Evolutionary conservation across 2,113 vertebrate genomes (phyloP).

Genomic region (Dicrurus megarhynchus): DNA sequence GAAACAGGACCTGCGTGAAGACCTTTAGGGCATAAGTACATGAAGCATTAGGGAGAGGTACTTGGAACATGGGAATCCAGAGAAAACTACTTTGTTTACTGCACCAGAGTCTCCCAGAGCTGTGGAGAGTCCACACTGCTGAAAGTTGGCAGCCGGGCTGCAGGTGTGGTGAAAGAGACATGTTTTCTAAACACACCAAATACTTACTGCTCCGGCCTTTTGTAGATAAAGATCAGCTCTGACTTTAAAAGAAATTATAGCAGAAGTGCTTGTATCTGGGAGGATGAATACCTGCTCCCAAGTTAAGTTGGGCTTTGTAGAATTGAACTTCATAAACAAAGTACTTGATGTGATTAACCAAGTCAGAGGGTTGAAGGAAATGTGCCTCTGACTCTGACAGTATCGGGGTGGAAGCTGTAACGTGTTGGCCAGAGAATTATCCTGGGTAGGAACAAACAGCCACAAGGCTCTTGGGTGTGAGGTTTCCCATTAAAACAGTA

Average conservation of each 20-base stretch:
- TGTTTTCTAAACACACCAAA: constrained; percentile 49
- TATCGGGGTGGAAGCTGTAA: constrained; percentile 39
- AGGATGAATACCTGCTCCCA: constrained; percentile 33
- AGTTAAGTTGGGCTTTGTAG: constrained; percentile 10
- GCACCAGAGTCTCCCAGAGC: neutral
- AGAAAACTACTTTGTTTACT: constrained; percentile 7
- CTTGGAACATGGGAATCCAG: neutral
- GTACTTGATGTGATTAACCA: constrained; percentile 21
- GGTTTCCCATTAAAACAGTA: neutral
- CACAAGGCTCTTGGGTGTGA: constrained; percentile 31
- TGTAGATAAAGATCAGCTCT: constrained; percentile 60
- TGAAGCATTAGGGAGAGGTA: neutral
- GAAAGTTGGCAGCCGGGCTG: constrained; percentile 19
- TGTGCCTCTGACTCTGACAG: neutral
- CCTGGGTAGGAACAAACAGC: constrained; percentile 6
- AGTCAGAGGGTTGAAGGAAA: constrained; percentile 26
- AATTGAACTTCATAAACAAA: constrained; percentile 21
- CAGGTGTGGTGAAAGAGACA: constrained; percentile 36
- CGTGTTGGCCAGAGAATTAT: neutral
- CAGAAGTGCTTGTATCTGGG: constrained; percentile 29
- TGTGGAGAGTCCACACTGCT: neutral
- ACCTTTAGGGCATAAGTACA: neutral
- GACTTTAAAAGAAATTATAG: constrained; percentile 39
- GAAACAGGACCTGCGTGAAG: neutral
- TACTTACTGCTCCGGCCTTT: constrained; percentile 16